Evolutionary conservation across 2,797 vertebrate species (phyloP), one percentile per base, ranked within the genome.

Genomic region (Telmatherina bonti): DNA sequence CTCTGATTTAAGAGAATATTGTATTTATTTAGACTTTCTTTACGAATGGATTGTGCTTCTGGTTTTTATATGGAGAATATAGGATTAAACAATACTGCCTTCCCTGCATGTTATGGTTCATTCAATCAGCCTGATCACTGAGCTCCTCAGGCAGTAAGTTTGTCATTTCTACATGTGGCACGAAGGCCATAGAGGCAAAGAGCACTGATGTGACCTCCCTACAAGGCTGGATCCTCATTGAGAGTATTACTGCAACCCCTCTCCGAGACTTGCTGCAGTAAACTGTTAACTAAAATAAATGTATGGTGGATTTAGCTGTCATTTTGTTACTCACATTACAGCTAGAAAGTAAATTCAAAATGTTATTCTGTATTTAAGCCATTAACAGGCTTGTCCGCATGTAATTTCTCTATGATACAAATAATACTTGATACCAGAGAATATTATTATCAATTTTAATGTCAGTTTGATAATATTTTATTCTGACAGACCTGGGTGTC

Each of bases 401-500:
- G 36, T 59, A 18, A 67, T 59, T 30, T 72, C 3, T 33, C 45
- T 53, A 24, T 26, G 60, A 54, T 24, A 30, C n/a, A 59, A 49
- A 31, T 38, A 29, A 11, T 26, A 30, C 41, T n/a, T 66, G 35
- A 24, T 24, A 38, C 33, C 36, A 67, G 38, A 64, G 54, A 20
- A 61, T 26, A 26, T 29, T 55, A 15, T 64, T 30, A 29, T n/a
- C n/a, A 33, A 59, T 15, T 60, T 35, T 29, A 15, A 11, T 58
- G 73, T 69, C 63, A 47, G 7, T 30, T 57, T n/a, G 55, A 58
- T 20, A 66, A 20, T 59, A 30, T 22, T 45, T 52, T 11, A 22
- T 35, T 18, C 49, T 47, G 49, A 82, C 91, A 76, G 3, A 95
- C 95, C 93, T 94, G 93, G 41, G 70, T 79, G 64, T 89, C 76